A percentile compares a stretch with the other conserved stretches of the same genome.
Evolutionary conservation across 1,140 invertebrate species (phyloP).

Genomic region (Apis florea): DNA sequence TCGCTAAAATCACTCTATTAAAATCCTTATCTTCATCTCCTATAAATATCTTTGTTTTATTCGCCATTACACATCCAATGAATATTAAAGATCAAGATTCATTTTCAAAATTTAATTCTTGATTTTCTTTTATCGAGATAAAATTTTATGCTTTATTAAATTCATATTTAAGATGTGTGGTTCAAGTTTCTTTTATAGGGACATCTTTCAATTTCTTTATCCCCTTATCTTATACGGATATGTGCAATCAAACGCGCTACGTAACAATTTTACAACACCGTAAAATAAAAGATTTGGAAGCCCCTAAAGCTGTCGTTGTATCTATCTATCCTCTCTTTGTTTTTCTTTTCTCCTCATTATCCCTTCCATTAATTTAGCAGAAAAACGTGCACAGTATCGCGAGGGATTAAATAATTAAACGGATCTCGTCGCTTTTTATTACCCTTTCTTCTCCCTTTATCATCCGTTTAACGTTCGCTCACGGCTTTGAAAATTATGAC

Average conservation of each 20-base stretch:
- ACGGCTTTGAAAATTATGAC: neutral
- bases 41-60: neutral
- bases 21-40: rapidly evolving
- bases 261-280: constrained; percentile 7
- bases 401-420: constrained; percentile 5
- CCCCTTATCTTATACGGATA: no score
- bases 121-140: no score
- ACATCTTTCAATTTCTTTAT: neutral
- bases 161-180: no score
- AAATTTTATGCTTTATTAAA: no score
- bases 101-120: no score
- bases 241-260: neutral
- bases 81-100: no score
- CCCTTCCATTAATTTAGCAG: neutral
- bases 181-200: no score
- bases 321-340: neutral
- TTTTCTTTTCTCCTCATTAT: neutral
- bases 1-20: neutral
- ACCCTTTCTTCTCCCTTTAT: neutral
- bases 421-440: neutral
- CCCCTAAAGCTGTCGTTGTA: no score
- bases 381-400: neutral
- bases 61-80: no score
- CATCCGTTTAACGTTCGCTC: neutral
- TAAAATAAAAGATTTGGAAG: neutral